phyloP scores from a whole-genome alignment of 2,888 invertebrate genomes.

The Orthosia gracilis region DNA sequence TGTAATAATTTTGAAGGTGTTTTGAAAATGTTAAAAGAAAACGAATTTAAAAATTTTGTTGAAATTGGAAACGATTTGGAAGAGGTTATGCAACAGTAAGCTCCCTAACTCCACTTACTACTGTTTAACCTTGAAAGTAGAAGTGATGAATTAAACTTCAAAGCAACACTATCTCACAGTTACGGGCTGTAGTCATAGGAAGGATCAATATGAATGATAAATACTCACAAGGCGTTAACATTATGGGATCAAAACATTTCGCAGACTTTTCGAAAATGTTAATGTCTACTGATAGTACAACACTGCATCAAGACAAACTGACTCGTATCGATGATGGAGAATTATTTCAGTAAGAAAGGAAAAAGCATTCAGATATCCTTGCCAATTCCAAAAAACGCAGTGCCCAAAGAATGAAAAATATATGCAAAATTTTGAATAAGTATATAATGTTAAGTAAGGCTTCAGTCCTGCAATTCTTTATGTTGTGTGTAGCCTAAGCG shows the following conservation, averaged over 20 bases:
- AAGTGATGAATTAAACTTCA: background rate
- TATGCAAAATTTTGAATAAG: background rate
- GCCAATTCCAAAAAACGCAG: background rate
- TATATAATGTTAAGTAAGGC: too few species aligned
- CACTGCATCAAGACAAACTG: background rate
- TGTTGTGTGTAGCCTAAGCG: background rate
- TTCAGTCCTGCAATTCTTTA: background rate
- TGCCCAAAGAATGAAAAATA: background rate
- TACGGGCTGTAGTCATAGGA: background rate
- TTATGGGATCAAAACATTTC: background rate
- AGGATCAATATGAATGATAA: too few species aligned
- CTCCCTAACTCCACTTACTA: too few species aligned
- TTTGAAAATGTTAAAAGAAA: background rate
- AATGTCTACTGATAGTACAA: background rate
- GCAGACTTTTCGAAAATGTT: background rate
- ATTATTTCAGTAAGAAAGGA: background rate
- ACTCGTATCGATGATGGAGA: background rate
- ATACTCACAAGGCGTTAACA: too few species aligned
- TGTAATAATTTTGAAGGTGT: background rate
- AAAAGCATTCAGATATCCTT: background rate
- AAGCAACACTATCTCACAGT: background rate
- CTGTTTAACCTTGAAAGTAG: too few species aligned
- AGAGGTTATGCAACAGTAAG: too few species aligned
- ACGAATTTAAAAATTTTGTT: background rate
- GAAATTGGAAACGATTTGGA: background rate